Conservation (phyloP, 2,797 vertebrate genomes). For the Phrynocephalus vlangalii region DNA sequence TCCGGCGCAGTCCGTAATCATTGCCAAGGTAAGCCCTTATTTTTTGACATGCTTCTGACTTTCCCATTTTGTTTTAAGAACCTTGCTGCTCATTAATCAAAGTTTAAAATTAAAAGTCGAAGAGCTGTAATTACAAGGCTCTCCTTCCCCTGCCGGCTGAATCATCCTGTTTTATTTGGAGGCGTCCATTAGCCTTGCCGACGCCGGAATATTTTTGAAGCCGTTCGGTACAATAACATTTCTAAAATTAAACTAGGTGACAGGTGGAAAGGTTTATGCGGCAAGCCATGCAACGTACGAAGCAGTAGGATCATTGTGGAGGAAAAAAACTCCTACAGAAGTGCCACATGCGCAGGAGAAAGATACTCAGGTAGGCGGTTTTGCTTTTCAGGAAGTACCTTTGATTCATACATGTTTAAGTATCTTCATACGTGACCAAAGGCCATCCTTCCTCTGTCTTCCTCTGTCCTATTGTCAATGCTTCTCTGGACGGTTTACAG, state of each 20-base stretch:
- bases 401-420: rapidly evolving
- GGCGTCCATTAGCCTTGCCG: not conserved
- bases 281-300: slow-evolving; percentile 78
- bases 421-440: not conserved
- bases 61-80: not conserved
- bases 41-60: slow-evolving; percentile 10
- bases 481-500: no score
- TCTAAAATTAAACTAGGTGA: slow-evolving; percentile 78
- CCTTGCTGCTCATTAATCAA: not conserved
- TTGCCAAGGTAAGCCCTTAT: slow-evolving; percentile 85
- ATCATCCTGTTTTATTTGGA: not conserved
- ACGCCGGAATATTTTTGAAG: slow-evolving; percentile 39
- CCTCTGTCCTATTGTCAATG: no score
- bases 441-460: no score
- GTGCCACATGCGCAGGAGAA: slow-evolving; percentile 40
- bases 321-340: slow-evolving; percentile 64
- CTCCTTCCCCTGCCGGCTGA: not conserved
- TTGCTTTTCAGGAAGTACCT: not conserved
- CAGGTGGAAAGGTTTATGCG: slow-evolving; percentile 81
- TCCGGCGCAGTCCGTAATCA: slow-evolving; percentile 85
- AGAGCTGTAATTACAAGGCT: not conserved
- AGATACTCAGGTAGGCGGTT: slow-evolving; percentile 76
- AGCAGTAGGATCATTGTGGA: slow-evolving; percentile 79
- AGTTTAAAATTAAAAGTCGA: not conserved
- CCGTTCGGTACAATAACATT: slow-evolving; percentile 31